Evolutionary conservation across 2,113 vertebrate genomes (phyloP).

Genomic region (Actenoides hombroni): DNA sequence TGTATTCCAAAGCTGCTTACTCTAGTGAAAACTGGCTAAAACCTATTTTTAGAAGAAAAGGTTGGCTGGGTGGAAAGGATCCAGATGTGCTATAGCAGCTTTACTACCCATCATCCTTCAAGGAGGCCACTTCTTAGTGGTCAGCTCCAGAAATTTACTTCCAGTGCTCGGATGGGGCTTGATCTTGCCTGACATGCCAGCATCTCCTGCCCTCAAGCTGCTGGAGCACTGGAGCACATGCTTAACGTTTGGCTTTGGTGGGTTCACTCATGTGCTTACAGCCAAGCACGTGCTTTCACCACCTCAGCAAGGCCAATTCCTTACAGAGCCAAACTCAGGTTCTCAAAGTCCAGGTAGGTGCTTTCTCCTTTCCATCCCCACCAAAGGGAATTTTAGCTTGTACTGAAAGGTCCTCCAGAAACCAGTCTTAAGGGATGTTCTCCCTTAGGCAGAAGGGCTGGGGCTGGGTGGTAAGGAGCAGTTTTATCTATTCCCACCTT

Average conservation of each 20-base stretch:
- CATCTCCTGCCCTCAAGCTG: not conserved
- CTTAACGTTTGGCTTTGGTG: not conserved
- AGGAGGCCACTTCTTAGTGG: not conserved
- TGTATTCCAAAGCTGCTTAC: not conserved
- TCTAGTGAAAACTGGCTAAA: not conserved
- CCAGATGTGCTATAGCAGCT: not conserved
- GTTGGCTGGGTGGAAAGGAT: not conserved
- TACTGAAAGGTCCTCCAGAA: not conserved
- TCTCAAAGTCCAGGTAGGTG: not conserved
- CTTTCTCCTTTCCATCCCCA: not conserved
- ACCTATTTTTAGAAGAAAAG: not conserved
- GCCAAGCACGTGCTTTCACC: not conserved
- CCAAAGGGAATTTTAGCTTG: not conserved
- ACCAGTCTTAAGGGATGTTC: not conserved
- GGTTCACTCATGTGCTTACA: accelerated
- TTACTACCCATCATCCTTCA: not conserved
- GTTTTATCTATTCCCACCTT: not conserved
- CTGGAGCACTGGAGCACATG: not conserved
- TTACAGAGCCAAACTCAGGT: not conserved
- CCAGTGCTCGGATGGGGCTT: too few relatives aligned
- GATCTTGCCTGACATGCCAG: not conserved
- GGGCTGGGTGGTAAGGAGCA: not conserved
- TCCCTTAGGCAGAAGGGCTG: not conserved
- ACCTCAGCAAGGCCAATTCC: not conserved
- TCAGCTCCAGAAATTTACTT: not conserved